These are phyloP conservation scores for Macrosoma leucophasiata DNA, from an alignment of 2,888 invertebrate species.

Conservation along the genomic window DNA sequence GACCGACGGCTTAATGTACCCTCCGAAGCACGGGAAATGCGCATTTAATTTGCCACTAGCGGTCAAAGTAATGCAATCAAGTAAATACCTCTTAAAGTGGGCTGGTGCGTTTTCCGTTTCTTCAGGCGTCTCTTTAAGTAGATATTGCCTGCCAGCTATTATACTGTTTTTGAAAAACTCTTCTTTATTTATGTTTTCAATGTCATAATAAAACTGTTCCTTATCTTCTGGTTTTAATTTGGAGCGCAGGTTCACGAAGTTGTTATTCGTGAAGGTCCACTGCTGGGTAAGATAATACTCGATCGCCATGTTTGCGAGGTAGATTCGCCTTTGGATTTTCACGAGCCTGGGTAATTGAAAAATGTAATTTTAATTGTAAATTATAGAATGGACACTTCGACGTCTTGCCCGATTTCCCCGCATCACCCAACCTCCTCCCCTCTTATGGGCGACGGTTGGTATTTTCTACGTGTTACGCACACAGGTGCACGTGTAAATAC, in stretches of 20 bases:
- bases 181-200: conserved; percentile 68
- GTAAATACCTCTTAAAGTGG: conserved; percentile 64
- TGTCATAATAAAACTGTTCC: conserved; percentile 76
- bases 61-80: neutral
- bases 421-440: too few species aligned
- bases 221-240: conserved; percentile 64
- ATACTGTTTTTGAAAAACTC: conserved; percentile 71
- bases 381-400: too few species aligned
- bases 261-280: conserved; percentile 84
- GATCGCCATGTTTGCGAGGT: conserved; percentile 81
- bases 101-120: conserved; percentile 68
- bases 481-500: too few species aligned
- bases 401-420: too few species aligned
- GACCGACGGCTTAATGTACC: too few species aligned
- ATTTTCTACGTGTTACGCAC: too few species aligned
- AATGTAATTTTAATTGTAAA: too few species aligned
- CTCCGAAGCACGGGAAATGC: too few species aligned
- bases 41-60: neutral
- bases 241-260: conserved; percentile 63
- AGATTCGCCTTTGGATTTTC: conserved; percentile 85
- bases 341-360: conserved; percentile 83
- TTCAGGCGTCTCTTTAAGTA: conserved; percentile 80
- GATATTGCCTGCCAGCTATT: conserved; percentile 77
- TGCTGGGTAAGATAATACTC: conserved; percentile 84
- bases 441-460: too few species aligned